Percentiles rank a stretch among this genome's conserved stretches.
These are phyloP conservation scores for Pyrrhia umbra DNA, from an alignment of 2,888 invertebrate species.

Conservation along the genomic window DNA sequence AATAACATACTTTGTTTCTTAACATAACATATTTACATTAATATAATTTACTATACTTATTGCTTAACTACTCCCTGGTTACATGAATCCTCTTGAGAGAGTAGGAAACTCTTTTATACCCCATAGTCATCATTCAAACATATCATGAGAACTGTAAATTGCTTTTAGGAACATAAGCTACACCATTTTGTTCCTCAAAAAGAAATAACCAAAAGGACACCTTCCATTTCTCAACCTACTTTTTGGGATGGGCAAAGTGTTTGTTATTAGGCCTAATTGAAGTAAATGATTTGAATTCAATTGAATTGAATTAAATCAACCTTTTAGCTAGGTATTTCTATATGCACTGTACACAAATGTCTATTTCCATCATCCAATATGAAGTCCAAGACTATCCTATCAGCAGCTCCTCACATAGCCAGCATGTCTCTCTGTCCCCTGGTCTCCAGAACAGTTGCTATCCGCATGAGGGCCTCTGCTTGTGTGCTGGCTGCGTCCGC, in stretches of 20 bases:
- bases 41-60: constrained; percentile 19
- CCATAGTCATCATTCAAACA: no score
- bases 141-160: no score
- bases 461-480: constrained; percentile 76
- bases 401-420: constrained; percentile 37
- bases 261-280: no score
- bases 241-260: no score
- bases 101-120: no score
- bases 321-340: background rate
- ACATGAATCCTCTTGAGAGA: no score
- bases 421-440: constrained; percentile 63
- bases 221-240: no score
- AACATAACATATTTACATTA: constrained; percentile 9
- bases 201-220: no score
- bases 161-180: no score
- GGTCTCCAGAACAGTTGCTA: constrained; percentile 72
- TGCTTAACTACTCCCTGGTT: background rate
- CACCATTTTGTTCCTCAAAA: no score
- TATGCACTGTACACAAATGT: background rate
- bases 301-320: no score
- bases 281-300: no score
- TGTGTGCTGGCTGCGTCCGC: constrained; percentile 76
- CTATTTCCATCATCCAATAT: constrained; percentile 6
- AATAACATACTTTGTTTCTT: background rate
- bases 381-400: background rate